A percentile compares a stretch with the other conserved stretches of the same genome.
phyloP scores from a whole-genome alignment of 2,113 vertebrate genomes.

The Cinclus mexicanus region DNA sequence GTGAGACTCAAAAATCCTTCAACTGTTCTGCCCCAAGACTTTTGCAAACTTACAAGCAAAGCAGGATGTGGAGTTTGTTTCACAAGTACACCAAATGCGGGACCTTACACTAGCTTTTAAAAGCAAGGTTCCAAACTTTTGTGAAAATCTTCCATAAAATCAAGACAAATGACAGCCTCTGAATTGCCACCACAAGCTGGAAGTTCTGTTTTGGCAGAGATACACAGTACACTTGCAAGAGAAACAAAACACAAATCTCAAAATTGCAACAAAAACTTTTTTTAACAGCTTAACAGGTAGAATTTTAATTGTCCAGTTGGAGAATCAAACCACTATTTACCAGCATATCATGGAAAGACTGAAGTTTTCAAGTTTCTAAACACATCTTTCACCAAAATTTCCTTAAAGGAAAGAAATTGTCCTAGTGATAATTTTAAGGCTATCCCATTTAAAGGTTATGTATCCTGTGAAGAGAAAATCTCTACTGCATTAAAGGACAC shows the following conservation, averaged over 20 bases:
- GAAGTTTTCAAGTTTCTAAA: not conserved
- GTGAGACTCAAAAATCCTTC: not conserved
- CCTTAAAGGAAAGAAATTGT: not conserved
- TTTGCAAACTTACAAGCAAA: not conserved
- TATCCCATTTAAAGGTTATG: not conserved
- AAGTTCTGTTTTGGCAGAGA: not conserved
- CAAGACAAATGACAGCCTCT: not conserved
- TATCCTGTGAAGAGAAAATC: not conserved
- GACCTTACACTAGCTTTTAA: not conserved
- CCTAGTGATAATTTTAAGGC: not conserved
- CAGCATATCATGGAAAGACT: not conserved
- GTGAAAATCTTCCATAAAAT: not conserved
- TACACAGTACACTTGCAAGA: not conserved
- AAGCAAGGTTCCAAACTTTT: not conserved
- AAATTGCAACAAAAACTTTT: not conserved
- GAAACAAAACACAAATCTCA: not conserved
- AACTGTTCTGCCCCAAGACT: not conserved
- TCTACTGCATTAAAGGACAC: not conserved
- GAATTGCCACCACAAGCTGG: not conserved
- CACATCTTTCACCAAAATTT: not conserved
- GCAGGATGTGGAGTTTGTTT: not conserved
- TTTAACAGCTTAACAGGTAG: not conserved
- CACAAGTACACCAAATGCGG: not conserved
- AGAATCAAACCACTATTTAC: not conserved
- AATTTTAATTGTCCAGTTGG: not conserved